These are phyloP conservation scores for Otolemur crassicaudatus DNA, from an alignment of 2,797 vertebrate species.

Conservation along the genomic window DNA sequence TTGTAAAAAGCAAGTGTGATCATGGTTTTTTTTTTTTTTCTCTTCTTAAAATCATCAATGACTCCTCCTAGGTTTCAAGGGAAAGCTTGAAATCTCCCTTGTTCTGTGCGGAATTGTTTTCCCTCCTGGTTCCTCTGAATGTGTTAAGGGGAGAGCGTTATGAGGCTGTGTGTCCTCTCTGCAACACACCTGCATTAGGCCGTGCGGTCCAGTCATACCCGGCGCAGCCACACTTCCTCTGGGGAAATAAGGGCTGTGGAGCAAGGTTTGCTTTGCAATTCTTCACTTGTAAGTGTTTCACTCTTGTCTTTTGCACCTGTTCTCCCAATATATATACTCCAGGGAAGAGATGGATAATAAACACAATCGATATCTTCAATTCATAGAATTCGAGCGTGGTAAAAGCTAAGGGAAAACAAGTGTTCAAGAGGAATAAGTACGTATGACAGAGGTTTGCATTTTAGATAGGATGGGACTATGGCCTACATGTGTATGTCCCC, in stretches of 20 bases:
- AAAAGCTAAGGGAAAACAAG: neutral
- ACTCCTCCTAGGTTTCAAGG: neutral
- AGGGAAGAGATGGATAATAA: neutral
- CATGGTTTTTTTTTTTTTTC: slow-evolving; percentile 19
- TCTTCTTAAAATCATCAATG: neutral
- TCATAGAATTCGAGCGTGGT: neutral
- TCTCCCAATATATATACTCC: neutral
- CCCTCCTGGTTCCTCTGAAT: neutral
- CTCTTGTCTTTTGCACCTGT: neutral
- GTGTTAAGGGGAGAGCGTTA: neutral
- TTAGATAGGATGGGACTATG: neutral
- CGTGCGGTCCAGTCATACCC: neutral
- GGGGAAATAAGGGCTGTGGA: neutral
- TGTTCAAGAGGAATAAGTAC: neutral
- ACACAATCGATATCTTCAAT: neutral
- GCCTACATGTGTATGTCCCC: neutral
- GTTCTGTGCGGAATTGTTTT: neutral
- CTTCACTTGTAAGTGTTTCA: neutral
- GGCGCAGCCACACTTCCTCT: neutral
- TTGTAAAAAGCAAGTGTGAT: neutral
- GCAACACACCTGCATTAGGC: neutral
- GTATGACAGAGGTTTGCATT: neutral
- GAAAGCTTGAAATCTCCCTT: neutral
- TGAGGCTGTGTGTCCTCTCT: neutral
- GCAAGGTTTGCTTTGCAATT: neutral